A percentile compares a stretch with the other conserved stretches of the same genome.
Conservation (phyloP, 2,888 invertebrate genomes). For the Agrochola litura region DNA sequence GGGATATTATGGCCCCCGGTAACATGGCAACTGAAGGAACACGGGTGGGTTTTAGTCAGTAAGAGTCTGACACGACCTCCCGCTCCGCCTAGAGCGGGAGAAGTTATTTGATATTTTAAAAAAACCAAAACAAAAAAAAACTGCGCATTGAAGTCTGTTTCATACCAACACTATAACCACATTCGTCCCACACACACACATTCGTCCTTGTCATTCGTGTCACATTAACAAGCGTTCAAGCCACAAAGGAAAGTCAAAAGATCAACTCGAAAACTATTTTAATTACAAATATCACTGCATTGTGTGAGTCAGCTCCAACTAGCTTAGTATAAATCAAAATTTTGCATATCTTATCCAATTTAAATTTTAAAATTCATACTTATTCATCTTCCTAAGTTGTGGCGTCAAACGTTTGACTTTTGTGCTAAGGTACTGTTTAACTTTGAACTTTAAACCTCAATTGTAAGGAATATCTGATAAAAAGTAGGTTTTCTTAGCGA, state of each 20-base stretch:
- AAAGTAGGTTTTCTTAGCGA: not conserved
- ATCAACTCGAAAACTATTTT: slow-evolving; percentile 23
- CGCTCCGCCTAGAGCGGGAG: too few species aligned
- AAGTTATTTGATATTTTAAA: too few species aligned
- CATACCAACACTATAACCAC: not conserved
- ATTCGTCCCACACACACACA: not conserved
- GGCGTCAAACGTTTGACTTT: slow-evolving; percentile 66
- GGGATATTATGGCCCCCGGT: too few species aligned
- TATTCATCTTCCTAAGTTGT: slow-evolving; percentile 73
- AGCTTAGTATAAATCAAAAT: slow-evolving; percentile 69
- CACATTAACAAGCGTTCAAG: not conserved
- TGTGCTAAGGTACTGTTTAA: slow-evolving; percentile 36
- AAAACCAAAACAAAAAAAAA: not conserved
- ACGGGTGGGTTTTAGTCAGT: too few species aligned
- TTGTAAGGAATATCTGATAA: slow-evolving; percentile 31
- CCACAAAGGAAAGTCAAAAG: not conserved
- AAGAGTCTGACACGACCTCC: too few species aligned
- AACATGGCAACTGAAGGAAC: too few species aligned
- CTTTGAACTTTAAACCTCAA: slow-evolving; percentile 36
- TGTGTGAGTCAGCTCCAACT: slow-evolving; percentile 53
- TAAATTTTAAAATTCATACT: slow-evolving; percentile 79
- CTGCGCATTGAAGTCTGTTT: not conserved
- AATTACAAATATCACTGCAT: slow-evolving; percentile 25
- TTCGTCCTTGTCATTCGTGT: too few species aligned
- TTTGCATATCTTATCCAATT: slow-evolving; percentile 82